These are phyloP conservation scores for Amphiduros pacificus DNA, from an alignment of 2,888 invertebrate species.

Conservation along the genomic window DNA sequence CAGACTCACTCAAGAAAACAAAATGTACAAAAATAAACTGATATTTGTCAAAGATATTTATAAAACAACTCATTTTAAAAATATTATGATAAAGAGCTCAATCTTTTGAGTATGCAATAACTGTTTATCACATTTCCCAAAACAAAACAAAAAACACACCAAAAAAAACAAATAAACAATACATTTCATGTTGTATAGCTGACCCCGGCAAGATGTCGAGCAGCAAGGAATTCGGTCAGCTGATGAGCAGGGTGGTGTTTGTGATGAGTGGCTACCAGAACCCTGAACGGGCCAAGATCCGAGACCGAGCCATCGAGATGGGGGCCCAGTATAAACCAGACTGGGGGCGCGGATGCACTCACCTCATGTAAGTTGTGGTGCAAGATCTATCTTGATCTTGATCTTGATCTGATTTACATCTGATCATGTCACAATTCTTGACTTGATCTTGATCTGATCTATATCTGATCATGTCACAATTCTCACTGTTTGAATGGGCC, in stretches of 20 bases:
- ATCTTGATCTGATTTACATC: neutral
- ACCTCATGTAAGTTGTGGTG: slow-evolving; percentile 74
- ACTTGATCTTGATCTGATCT: neutral
- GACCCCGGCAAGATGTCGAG: slow-evolving; percentile 41
- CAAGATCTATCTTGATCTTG: neutral
- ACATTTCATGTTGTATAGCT: too few relatives aligned
- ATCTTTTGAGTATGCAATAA: too few relatives aligned
- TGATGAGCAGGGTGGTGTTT: slow-evolving; percentile 65
- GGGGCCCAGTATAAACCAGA: slow-evolving; percentile 78
- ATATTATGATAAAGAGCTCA: too few relatives aligned
- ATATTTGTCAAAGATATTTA: too few relatives aligned
- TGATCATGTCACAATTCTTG: neutral
- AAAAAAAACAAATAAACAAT: too few relatives aligned
- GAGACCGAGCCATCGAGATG: slow-evolving; percentile 73
- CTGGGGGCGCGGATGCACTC: slow-evolving; percentile 77
- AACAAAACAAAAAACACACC: too few relatives aligned
- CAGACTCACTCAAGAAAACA: slow-evolving; percentile 36
- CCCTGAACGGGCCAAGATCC: slow-evolving; percentile 72
- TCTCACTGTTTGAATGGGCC: too few relatives aligned
- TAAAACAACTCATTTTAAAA: too few relatives aligned
- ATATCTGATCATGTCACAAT: neutral
- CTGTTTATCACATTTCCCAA: too few relatives aligned
- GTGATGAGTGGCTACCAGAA: slow-evolving; percentile 88
- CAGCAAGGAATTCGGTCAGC: slow-evolving; percentile 25
- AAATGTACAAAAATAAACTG: too few relatives aligned